Base-by-base conservation (phyloP, 2,113 vertebrate genomes). In the Speoplatyrhinus poulsoni region DNA sequence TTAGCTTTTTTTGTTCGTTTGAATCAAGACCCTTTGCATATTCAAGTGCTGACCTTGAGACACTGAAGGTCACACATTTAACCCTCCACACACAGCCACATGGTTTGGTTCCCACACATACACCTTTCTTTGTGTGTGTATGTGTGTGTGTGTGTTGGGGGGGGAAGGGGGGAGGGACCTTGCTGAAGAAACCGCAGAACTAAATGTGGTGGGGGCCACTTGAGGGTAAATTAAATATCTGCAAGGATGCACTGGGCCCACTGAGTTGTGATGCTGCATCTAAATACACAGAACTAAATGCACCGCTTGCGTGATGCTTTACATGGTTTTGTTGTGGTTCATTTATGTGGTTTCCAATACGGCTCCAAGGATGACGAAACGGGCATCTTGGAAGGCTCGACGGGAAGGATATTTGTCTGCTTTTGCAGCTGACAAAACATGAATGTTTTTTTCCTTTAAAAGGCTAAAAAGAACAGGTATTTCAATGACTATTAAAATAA, bases 181-280 rank as follows among this genome's bases (percentile, higher is more conserved):
- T 90, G 87, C 81, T 80, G 73, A 73, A 73, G 79, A 73, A 77
- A 72, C 77, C 65, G 70, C 72, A 84, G 79, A 5, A 7, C 5
- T 5, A 86, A 84, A 85, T 46, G 70, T 77, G 55, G 62, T 86
- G 82, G 68, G 56, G 79, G 79, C 62, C 81, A 90, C 87, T 90
- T 83, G 73, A 89, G 87, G 82, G 86, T 74, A 88, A 89, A 90
- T 90, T 83, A 82, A 90, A 89, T 85, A 83, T 85, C 78, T 85
- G 78, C 89, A 90, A 89, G 84, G 87, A 89, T 89, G 75, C 76
- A 55, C 76, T 62, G 50, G 1, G 84, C 73, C 73, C 77, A 84
- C 81, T 82, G 78, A 85, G 78, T 70, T 77, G 41, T 16, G 7
- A 48, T 83, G 87, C 84, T 88, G 79, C 82, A 81, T 85, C 76